These are phyloP conservation scores for Lethrus apterus DNA, from an alignment of 1,140 invertebrate genomes.

Conservation along the genomic window DNA sequence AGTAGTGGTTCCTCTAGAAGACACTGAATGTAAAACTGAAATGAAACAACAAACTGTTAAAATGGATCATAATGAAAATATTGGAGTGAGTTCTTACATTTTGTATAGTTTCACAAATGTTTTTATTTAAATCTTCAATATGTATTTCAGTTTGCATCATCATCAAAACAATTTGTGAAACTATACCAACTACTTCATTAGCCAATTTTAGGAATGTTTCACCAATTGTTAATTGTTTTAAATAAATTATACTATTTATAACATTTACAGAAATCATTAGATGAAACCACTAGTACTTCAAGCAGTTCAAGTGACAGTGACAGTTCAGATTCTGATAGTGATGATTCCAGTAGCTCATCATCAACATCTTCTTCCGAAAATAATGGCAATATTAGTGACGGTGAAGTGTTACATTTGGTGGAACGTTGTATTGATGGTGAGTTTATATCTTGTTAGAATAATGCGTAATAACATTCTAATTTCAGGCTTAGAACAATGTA, in stretches of 20 bases:
- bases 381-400: conserved; percentile 31
- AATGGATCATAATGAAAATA: conserved; percentile 23
- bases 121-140: background rate
- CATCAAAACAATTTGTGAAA: background rate
- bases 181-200: background rate
- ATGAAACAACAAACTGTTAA: conserved; percentile 12
- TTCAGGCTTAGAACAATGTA: conserved; percentile 73
- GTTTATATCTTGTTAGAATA: conserved; percentile 25
- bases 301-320: conserved; percentile 22
- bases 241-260: background rate
- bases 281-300: conserved; percentile 14
- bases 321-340: conserved; percentile 35
- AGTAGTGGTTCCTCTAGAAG: conserved; percentile 7
- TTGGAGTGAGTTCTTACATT: conserved; percentile 21
- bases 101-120: background rate
- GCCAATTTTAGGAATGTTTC: background rate
- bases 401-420: conserved; percentile 31
- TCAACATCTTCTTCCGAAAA: conserved; percentile 31
- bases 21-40: conserved; percentile 10
- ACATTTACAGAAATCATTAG: conserved; percentile 13
- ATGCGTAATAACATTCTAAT: conserved; percentile 36
- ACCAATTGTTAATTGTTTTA: background rate
- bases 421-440: conserved; percentile 34
- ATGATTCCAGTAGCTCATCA: conserved; percentile 29
- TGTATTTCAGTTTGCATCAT: background rate